phyloP scores from a whole-genome alignment of 1,140 invertebrate genomes.

The Heliconius congener region DNA sequence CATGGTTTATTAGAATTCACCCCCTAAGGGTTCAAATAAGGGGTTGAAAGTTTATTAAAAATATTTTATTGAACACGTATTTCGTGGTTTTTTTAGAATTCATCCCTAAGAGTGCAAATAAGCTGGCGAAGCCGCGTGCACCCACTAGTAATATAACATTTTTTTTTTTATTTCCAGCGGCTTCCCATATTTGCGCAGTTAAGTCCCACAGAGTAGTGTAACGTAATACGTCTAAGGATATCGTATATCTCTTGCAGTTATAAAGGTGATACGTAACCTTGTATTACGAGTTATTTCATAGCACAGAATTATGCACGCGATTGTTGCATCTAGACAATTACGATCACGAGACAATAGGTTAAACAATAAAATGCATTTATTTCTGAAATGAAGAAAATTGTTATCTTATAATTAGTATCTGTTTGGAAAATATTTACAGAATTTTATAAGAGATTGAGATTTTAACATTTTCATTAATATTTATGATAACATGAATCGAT shows the following conservation, averaged over 20 bases:
- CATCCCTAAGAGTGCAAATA: too few species aligned
- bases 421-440: neutral
- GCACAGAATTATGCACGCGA: conserved; percentile 31
- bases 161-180: neutral
- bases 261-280: conserved; percentile 37
- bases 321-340: conserved; percentile 33
- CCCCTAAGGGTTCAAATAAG: too few species aligned
- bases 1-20: too few species aligned
- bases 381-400: neutral
- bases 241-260: conserved; percentile 35
- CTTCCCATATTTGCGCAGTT: conserved; percentile 24
- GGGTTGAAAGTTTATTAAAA: too few species aligned
- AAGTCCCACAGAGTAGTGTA: conserved; percentile 14
- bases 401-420: neutral
- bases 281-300: conserved; percentile 37
- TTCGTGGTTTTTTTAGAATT: too few species aligned
- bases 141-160: neutral
- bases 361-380: neutral
- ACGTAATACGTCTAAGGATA: conserved; percentile 24
- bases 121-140: too few species aligned
- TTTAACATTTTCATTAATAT: neutral
- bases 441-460: neutral
- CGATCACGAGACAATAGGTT: conserved; percentile 20
- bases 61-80: too few species aligned
- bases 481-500: too few species aligned